Conservation (phyloP, 2,888 invertebrate species). For the Xanthorhoe spadicearia region DNA sequence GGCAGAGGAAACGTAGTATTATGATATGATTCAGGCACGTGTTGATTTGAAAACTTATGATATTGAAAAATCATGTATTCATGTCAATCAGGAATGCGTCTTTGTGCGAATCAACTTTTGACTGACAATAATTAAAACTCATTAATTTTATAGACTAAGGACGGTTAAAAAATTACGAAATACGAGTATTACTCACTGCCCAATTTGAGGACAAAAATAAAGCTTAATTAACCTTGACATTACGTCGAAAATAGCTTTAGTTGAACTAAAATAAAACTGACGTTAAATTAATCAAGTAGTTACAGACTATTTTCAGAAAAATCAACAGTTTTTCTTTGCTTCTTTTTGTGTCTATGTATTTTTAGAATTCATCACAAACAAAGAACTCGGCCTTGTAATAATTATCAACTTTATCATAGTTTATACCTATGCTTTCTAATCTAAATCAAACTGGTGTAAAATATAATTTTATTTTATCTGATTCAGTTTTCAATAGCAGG, state of each 20-base stretch:
- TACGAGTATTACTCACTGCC: not conserved
- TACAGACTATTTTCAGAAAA: not conserved
- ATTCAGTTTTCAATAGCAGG: not conserved
- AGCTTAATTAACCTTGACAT: not conserved
- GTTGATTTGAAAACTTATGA: no score
- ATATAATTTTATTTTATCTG: not conserved
- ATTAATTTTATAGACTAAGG: no score
- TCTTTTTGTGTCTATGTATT: not conserved
- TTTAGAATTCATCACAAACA: no score
- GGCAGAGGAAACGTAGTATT: no score
- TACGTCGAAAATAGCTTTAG: not conserved
- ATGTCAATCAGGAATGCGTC: no score
- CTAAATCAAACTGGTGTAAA: not conserved
- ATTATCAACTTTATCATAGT: no score
- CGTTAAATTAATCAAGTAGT: not conserved
- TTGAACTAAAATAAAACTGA: not conserved
- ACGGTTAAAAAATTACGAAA: not conserved
- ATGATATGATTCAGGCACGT: no score
- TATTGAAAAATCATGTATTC: no score
- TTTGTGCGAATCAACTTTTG: no score
- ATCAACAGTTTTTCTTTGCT: not conserved
- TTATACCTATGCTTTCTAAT: no score
- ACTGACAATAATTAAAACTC: no score
- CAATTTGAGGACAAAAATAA: not conserved
- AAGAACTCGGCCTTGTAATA: no score